Evolutionary conservation across 2,797 vertebrate species (phyloP), one percentile per base, ranked within the genome.

Genomic region (Huso huso): DNA sequence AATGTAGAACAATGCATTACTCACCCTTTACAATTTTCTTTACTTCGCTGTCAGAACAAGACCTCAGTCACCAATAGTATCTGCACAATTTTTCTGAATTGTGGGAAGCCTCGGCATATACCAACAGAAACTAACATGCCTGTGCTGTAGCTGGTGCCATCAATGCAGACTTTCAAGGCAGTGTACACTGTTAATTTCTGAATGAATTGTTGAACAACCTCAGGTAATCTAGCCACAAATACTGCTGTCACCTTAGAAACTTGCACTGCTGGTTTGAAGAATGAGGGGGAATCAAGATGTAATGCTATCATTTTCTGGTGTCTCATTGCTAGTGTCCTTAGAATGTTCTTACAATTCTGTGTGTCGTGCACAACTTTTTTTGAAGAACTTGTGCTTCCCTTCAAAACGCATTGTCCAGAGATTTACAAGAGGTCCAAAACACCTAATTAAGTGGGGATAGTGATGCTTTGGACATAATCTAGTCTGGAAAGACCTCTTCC

Each of bases 321-420:
- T 18, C 18, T 18, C 18, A 18, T 18, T 18, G 18, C 2, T 18
- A 18, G 18, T 18, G 52, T 55, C 0, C 12, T 55, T 9, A 15
- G 15, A 60, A 60, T 60, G 58, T 60, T 60, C 58, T 60, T 60
- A 18, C 11, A 60, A 60, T 60, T 12, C n/a, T 55, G 52, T 12
- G 8, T 55, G 12, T 55, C 52, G 12, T 55, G 52, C 8, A 55
- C 52, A 55, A 55, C 4, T 18, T 55, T 12, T 55, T 9, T 55
- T n/a, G 58, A 60, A 60, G 11, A 60, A 60, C 7, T 60, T 60
- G 15, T 60, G 58, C 15, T 60, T 60, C 11, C 15, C 15, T 60
- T 60, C 58, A 60, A 60, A 15, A 15, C 6, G 0, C 15, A 60
- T 11, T n/a, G 10, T 60, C 58, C 6, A 60, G 15, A 60, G 51